phyloP scores from a whole-genome alignment of 2,888 invertebrate species.

The Brachycybe producta region DNA sequence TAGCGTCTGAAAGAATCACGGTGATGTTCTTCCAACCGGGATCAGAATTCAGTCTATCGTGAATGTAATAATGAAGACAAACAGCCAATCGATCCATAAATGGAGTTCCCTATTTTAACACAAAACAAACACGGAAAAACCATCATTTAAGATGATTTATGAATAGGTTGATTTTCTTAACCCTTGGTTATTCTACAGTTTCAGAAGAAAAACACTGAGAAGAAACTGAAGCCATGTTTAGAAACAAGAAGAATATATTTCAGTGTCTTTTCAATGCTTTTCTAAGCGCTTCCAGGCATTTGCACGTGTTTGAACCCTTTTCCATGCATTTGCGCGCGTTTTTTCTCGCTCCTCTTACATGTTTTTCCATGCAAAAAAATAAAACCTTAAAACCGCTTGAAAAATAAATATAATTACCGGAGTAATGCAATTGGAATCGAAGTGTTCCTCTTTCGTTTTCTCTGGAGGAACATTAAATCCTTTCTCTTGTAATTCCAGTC shows the following conservation, averaged over 20 bases:
- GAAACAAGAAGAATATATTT: no score
- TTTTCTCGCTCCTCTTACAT: no score
- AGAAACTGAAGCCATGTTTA: no score
- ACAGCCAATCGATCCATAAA: constrained; percentile 80
- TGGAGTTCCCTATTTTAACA: constrained; percentile 60
- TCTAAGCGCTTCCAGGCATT: no score
- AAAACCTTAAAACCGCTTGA: neutral
- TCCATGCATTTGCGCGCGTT: no score
- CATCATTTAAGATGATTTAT: no score
- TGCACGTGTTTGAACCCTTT: no score
- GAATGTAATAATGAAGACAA: constrained; percentile 68
- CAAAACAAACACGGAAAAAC: neutral
- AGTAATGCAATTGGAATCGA: constrained; percentile 98
- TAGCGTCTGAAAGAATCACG: constrained; percentile 92
- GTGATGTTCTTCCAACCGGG: constrained; percentile 91
- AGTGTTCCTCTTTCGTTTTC: constrained; percentile 82
- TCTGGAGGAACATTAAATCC: constrained; percentile 65
- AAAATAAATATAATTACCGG: constrained; percentile 44
- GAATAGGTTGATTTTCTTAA: no score
- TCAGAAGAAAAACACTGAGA: no score
- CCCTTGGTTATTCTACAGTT: no score
- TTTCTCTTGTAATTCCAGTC: constrained; percentile 55
- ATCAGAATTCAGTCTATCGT: constrained; percentile 79
- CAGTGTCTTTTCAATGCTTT: no score
- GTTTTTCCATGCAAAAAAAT: no score